These are phyloP conservation scores for Coelinius sp. DNA, from an alignment of 2,888 invertebrate species.

Conservation along the genomic window DNA sequence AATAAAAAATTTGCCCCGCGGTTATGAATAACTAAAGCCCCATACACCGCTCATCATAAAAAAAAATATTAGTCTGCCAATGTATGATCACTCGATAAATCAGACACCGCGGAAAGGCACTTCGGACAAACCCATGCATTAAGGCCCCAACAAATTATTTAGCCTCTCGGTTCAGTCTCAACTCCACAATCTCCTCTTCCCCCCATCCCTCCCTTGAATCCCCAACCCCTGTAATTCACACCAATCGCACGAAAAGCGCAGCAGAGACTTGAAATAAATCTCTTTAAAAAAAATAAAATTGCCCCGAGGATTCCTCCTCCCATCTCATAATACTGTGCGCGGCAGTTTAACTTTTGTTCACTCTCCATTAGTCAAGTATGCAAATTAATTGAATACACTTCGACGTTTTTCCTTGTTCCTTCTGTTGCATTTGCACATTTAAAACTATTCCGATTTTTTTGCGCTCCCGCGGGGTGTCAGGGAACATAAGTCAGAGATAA, in stretches of 20 bases:
- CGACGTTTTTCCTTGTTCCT: constrained; percentile 16
- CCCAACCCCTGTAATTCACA: background rate
- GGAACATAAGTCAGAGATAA: constrained; percentile 29
- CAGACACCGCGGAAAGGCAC: background rate
- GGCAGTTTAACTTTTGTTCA: constrained; percentile 10
- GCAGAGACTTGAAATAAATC: constrained; percentile 27
- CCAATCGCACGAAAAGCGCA: constrained; percentile 12
- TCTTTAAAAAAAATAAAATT: constrained; percentile 17
- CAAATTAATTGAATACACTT: constrained; percentile 28
- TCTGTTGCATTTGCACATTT: constrained; percentile 1
- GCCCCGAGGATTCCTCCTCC: background rate
- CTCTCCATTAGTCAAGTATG: constrained; percentile 24
- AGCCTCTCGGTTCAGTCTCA: background rate
- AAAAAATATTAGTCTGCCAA: background rate
- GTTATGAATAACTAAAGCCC: background rate
- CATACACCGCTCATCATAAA: background rate
- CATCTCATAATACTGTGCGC: background rate
- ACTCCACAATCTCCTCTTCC: background rate
- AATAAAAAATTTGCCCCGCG: background rate
- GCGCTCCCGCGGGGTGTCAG: constrained; percentile 4
- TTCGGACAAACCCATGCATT: background rate
- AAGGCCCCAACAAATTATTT: constrained; percentile 2
- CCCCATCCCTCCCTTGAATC: background rate
- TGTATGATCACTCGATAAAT: constrained; percentile 1
- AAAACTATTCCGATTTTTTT: background rate